Evolutionary conservation across 2,888 invertebrate species (phyloP).

Genomic region (Corbicula japonica): DNA sequence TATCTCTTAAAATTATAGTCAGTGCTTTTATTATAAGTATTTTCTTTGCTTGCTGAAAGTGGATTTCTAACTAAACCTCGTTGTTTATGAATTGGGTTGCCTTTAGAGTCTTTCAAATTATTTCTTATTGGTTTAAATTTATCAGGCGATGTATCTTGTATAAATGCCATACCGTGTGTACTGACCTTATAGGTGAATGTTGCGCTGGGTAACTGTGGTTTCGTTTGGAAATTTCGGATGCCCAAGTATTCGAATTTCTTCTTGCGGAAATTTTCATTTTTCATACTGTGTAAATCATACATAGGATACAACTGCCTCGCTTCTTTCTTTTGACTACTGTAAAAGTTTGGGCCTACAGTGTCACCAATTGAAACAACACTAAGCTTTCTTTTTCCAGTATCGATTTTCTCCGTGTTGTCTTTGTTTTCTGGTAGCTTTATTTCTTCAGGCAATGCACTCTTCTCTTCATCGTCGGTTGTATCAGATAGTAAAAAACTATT

Average conservation of each 20-base stretch:
- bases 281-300: slow-evolving; percentile 51
- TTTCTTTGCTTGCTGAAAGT: slow-evolving; percentile 10
- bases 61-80: slow-evolving; percentile 13
- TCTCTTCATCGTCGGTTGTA: slow-evolving; percentile 1
- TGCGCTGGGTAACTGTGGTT: slow-evolving; percentile 11
- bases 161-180: slow-evolving; percentile 21
- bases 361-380: slow-evolving; percentile 65
- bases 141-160: slow-evolving; percentile 9
- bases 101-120: slow-evolving; percentile 29
- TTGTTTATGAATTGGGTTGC: slow-evolving; percentile 37
- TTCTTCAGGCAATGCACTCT: not conserved
- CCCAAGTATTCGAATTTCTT: slow-evolving; percentile 41
- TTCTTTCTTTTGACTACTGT: slow-evolving; percentile 42
- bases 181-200: slow-evolving; percentile 58
- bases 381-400: slow-evolving; percentile 35
- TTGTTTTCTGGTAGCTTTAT: not conserved
- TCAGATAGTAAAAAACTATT: slow-evolving; percentile 35
- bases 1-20: slow-evolving; percentile 33
- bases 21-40: slow-evolving; percentile 7
- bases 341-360: slow-evolving; percentile 37
- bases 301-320: slow-evolving; percentile 61
- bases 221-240: not conserved
- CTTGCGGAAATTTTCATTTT: slow-evolving; percentile 44
- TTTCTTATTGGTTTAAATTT: slow-evolving; percentile 44
- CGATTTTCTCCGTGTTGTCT: not conserved